Base-by-base conservation (phyloP, 1,140 invertebrate genomes). In the Gonatopus flavifemur region DNA sequence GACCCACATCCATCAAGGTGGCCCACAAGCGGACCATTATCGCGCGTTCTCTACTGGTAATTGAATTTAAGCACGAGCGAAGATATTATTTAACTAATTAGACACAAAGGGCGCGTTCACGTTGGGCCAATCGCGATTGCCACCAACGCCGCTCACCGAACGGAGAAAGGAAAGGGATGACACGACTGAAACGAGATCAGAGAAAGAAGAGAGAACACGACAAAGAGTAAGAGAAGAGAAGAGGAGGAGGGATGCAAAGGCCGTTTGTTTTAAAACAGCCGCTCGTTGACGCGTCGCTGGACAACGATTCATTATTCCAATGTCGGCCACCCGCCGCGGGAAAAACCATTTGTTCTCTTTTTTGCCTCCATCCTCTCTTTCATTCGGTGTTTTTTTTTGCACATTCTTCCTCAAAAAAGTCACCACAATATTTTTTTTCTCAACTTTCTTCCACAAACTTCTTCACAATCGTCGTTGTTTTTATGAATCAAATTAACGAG, bases 61-160 rank as follows among this genome's bases (percentile, higher is more conserved):
- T 76, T 76, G 73, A 75, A 77, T 76, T 67, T 65, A 77, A 76
- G 70, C 64, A 72, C 72, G 61, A 69, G 70, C 66, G 66, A 73
- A 75, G 73, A 75, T 75, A 75, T 77, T 75, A 76, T 77, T 77
- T 69, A 77, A 74, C 72, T 75, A 75, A 77, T 77, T 77, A 75
- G 66, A 56, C 65, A 77, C 73, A 76, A 72, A 70, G 72, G 71
- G 67, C 60, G 66, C 71, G 66, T 75, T 77, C 61, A 72, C 66
- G 58, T 55, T 49, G 52, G 56, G 52, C 56, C 57, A 59, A 61
- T 51, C 52, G 54, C 56, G 70, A 74, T 71, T 65, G 45, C 22
- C 37, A n/a, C n/a, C n/a, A n/a, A n/a, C n/a, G n/a, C 6, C 25
- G 25, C 6, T 12, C 6, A 28, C 25, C n/a, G n/a, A n/a, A n/a